Percentiles rank a stretch among this genome's conserved stretches.
Evolutionary conservation across 2,888 invertebrate species (phyloP).

Genomic region (Lasius fuliginosus): DNA sequence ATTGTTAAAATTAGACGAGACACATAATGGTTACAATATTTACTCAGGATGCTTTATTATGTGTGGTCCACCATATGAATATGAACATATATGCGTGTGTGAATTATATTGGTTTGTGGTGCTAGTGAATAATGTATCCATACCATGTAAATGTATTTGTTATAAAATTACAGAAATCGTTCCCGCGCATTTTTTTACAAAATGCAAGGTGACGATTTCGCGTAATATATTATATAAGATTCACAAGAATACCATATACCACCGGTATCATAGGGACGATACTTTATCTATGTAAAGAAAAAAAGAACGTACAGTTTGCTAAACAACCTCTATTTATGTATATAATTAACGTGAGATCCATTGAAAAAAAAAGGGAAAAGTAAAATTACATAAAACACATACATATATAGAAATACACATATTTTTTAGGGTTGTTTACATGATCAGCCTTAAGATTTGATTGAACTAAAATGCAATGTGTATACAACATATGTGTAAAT

Average conservation of each 20-base stretch:
- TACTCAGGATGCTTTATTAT: constrained; percentile 86
- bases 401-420: constrained; percentile 86
- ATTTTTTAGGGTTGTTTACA: constrained; percentile 87
- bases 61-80: constrained; percentile 75
- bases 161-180: constrained; percentile 72
- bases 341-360: constrained; percentile 73
- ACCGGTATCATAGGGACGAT: constrained; percentile 80
- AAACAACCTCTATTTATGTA: constrained; percentile 83
- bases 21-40: constrained; percentile 86
- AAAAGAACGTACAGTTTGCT: constrained; percentile 81
- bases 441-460: constrained; percentile 86
- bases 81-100: constrained; percentile 79
- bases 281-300: constrained; percentile 80
- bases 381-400: constrained; percentile 75
- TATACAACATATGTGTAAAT: constrained; percentile 71
- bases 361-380: constrained; percentile 59
- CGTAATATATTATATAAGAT: constrained; percentile 77
- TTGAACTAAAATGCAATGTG: constrained; percentile 80
- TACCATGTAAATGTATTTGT: constrained; percentile 81
- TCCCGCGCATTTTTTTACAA: constrained; percentile 73
- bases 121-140: constrained; percentile 82
- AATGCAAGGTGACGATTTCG: constrained; percentile 69
- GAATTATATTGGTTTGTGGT: constrained; percentile 83
- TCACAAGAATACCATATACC: constrained; percentile 77
- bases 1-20: constrained; percentile 83